A percentile compares a stretch with the other conserved stretches of the same genome.
Conservation (phyloP, 2,797 vertebrate genomes). For the Hoplostethus atlanticus region DNA sequence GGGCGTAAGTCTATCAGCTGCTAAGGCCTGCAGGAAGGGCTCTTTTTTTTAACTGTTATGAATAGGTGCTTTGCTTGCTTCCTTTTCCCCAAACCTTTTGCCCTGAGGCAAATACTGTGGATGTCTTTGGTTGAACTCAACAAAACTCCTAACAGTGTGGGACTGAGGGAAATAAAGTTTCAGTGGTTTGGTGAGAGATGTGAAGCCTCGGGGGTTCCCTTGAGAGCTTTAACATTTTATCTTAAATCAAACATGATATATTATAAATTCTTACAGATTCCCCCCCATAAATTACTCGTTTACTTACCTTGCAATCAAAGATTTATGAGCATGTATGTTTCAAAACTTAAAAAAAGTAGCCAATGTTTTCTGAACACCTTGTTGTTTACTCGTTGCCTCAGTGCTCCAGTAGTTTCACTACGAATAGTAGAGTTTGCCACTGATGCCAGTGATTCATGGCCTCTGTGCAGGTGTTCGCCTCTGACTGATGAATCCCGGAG, state of each 20-base stretch:
- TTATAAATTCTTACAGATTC: not conserved
- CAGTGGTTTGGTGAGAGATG: slow-evolving; percentile 2
- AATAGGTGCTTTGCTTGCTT: slow-evolving; percentile 82
- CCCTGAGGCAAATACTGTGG: slow-evolving; percentile 60
- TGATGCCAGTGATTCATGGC: slow-evolving; percentile 3
- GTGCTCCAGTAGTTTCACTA: too few relatives aligned
- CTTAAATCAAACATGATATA: not conserved
- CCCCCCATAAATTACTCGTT: not conserved
- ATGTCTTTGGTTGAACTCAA: slow-evolving; percentile 58
- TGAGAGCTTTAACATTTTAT: not conserved
- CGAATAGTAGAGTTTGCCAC: not conserved
- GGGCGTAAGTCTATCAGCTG: slow-evolving; percentile 81
- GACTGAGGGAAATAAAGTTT: slow-evolving; percentile 25
- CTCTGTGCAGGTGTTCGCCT: not conserved
- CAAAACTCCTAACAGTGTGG: slow-evolving; percentile 29
- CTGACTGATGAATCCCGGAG: not conserved
- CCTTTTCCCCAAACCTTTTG: slow-evolving; percentile 66
- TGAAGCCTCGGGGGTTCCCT: not conserved
- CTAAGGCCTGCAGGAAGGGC: slow-evolving; percentile 74
- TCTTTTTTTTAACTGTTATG: slow-evolving; percentile 80
- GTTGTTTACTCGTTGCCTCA: not conserved
- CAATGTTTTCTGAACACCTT: not conserved
- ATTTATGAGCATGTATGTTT: too few relatives aligned
- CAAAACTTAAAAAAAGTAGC: not conserved
- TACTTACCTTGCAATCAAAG: not conserved